Evolutionary conservation across 2,797 vertebrate genomes (phyloP).

Genomic region (Apogon talboti): DNA sequence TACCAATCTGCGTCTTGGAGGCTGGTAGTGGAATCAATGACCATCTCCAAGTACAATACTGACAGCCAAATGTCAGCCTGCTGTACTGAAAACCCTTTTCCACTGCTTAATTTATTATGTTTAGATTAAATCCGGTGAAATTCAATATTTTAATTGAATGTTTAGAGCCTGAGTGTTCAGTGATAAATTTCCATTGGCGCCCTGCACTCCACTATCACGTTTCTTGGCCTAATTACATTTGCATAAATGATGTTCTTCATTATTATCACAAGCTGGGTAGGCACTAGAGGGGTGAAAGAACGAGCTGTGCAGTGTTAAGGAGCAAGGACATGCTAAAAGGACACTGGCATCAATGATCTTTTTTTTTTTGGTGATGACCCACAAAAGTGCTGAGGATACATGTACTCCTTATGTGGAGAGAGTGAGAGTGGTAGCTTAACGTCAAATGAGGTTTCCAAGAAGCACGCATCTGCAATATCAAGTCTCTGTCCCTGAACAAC

Average conservation of each 20-base stretch:
- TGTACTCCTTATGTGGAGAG: conserved; percentile 8
- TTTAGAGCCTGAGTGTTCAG: conserved; percentile 93
- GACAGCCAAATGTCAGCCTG: conserved; percentile 62
- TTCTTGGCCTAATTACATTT: conserved; percentile 98
- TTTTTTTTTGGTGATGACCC: conserved; percentile 32
- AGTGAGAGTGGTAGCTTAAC: conserved; percentile 42
- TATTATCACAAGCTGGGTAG: conserved; percentile 89
- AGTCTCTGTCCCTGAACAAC: conserved; percentile 37
- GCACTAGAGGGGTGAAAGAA: conserved; percentile 79
- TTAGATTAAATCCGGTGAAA: conserved; percentile 98
- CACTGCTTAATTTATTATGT: conserved; percentile 95
- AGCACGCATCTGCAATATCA: conserved; percentile 25
- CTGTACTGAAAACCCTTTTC: conserved; percentile 77
- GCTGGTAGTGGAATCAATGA: conserved; percentile 55
- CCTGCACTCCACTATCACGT: conserved; percentile 90
- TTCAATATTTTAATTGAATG: conserved; percentile 99
- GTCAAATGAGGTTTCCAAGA: conserved; percentile 39
- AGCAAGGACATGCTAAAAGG: conserved; percentile 43
- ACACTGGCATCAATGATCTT: conserved; percentile 23
- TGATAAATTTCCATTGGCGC: conserved; percentile 96
- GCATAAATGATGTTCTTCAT: conserved; percentile 97
- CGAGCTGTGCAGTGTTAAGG: conserved; percentile 44
- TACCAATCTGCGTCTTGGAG: conserved; percentile 26
- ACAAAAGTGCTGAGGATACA: conserved; percentile 46
- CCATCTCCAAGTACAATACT: conserved; percentile 52